Evolutionary conservation across 2,888 invertebrate genomes (phyloP).

Genomic region (Drosophila aldrichi): DNA sequence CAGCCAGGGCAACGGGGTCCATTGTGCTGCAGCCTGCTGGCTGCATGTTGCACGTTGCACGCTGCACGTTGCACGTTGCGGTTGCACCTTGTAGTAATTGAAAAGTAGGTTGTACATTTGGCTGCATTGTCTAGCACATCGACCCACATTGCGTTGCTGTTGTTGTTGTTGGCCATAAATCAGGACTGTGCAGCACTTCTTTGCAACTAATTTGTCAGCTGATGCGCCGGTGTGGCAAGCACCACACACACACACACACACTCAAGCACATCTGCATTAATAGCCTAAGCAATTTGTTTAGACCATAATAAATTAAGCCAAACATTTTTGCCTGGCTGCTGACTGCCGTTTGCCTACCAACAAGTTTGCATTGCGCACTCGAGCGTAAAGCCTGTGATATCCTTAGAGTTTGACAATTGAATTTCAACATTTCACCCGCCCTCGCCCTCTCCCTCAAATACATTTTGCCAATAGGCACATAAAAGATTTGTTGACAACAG

Average conservation of each 20-base stretch:
- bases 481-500: conserved; percentile 79
- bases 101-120: conserved; percentile 79
- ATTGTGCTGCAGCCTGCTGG: conserved; percentile 37
- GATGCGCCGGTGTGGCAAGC: conserved; percentile 38
- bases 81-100: conserved; percentile 67
- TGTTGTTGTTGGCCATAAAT: conserved; percentile 52
- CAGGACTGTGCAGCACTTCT: conserved; percentile 46
- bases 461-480: conserved; percentile 76
- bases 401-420: conserved; percentile 73
- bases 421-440: conserved; percentile 56
- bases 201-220: conserved; percentile 68
- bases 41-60: conserved; percentile 8
- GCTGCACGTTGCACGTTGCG: conserved; percentile 31
- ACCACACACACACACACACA: conserved; percentile 3
- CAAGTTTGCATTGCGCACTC: conserved; percentile 51
- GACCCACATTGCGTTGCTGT: conserved; percentile 48
- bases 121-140: conserved; percentile 58
- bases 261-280: conserved; percentile 29
- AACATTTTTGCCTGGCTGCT: conserved; percentile 51
- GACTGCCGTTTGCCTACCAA: conserved; percentile 14
- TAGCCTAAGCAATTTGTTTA: conserved; percentile 61
- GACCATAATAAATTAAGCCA: conserved; percentile 69
- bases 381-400: conserved; percentile 79
- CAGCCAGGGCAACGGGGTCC: conserved; percentile 52
- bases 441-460: conserved; percentile 43